Base-by-base conservation (phyloP, 2,797 vertebrate genomes). In the Acanthurus tractus region DNA sequence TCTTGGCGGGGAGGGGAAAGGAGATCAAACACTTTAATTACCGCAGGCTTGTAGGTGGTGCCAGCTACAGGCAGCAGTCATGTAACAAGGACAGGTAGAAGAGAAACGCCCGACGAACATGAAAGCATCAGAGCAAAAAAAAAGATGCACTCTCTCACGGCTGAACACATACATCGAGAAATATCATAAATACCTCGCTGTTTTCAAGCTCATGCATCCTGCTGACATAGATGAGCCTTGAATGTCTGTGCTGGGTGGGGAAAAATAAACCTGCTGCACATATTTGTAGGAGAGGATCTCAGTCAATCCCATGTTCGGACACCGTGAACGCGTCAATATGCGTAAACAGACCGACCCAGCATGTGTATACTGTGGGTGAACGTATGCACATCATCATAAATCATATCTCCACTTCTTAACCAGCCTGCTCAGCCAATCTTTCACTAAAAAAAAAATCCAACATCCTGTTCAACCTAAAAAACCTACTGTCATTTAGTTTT, bases 21-120 rank as follows among this genome's bases (percentile, higher is more conserved):
- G 82, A 93, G 94, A 95, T 95, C 93, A 95, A 95, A 95, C 90
- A 90, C 92, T 94, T 94, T 94, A 95, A 95, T 95, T 95, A 95
- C 85, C 22, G 79, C 82, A 73, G 87, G 86, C 90, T 88, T 92
- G 93, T 93, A 92, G 91, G 92, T 92, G 94, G 91, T 79, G 81
- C 78, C 63, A 76, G 88, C 89, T 92, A 91, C 90, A 89, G 90
- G 83, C 86, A 71, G 83, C 82, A 81, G 88, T 77, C 90, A 77
- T 87, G 90, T 92, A 88, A 87, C 85, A 83, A 91, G 89, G 90
- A 86, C 92, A 89, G 91, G 90, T 87, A 81, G 87, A 78, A 85
- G 80, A 88, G 82, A 83, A 79, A 87, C 62, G 57, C 65, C 36
- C 7, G 15, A 74, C 52, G 58, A 72, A 82, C 84, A 82, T 3